Conservation (phyloP, 2,113 vertebrate genomes). For the Tyrannus savana region DNA sequence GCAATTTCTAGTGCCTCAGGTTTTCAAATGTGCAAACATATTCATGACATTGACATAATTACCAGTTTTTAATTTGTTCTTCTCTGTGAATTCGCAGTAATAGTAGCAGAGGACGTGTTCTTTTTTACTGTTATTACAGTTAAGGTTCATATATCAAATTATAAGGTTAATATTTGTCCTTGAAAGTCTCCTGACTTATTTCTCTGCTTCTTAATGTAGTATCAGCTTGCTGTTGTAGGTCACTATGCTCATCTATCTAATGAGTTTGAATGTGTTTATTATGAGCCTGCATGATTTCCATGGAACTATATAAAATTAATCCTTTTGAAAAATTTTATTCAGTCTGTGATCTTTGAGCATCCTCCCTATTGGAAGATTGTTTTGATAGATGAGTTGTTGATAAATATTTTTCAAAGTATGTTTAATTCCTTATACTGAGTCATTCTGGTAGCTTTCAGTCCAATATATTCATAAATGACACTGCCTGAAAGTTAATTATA, state of each 20-base stretch:
- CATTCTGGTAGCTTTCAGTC: neutral
- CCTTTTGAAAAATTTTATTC: neutral
- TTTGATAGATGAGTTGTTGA: neutral
- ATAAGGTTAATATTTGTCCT: neutral
- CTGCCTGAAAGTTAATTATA: neutral
- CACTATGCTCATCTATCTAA: neutral
- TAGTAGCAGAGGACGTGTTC: neutral
- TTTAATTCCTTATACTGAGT: neutral
- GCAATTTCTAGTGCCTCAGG: neutral
- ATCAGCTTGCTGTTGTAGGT: neutral
- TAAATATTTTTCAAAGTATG: neutral
- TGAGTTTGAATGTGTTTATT: neutral
- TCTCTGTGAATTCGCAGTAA: neutral
- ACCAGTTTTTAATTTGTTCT: neutral
- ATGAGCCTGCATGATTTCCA: neutral
- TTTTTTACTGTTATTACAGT: neutral
- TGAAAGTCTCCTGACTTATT: neutral
- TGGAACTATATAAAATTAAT: neutral
- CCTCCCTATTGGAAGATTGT: neutral
- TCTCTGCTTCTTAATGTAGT: neutral
- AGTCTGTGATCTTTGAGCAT: neutral
- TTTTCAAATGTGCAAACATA: neutral
- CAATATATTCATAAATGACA: neutral
- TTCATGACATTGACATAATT: neutral
- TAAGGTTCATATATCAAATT: neutral